A percentile compares a stretch with the other conserved stretches of the same genome.
Evolutionary conservation across 2,888 invertebrate species (phyloP).

Genomic region (Zhengitettix transpicula): DNA sequence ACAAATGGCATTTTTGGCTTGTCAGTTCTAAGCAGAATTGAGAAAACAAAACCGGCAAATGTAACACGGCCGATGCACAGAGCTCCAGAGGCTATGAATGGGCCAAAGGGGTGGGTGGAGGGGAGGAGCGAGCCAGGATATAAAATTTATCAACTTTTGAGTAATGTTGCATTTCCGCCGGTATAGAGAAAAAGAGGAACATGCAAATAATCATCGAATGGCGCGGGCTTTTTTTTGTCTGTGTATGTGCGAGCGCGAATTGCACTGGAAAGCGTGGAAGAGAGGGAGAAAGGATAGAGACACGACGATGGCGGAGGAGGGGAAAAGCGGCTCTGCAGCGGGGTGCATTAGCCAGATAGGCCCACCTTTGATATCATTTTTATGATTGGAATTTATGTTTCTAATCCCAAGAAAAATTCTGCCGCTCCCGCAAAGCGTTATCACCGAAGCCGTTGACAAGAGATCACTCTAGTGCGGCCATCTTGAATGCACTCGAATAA

Average conservation of each 20-base stretch:
- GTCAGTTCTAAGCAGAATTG: not conserved
- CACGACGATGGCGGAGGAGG: not conserved
- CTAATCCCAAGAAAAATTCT: not conserved
- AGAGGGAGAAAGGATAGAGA: not conserved
- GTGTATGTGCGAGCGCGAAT: not conserved
- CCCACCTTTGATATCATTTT: not conserved
- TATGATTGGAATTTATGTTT: not conserved
- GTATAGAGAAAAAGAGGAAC: not conserved
- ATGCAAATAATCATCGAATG: constrained; percentile 1
- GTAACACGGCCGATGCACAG: no score
- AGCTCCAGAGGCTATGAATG: no score
- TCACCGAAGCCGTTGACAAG: no score
- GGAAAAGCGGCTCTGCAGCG: not conserved
- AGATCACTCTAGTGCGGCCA: no score
- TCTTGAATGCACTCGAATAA: no score
- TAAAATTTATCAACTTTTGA: constrained; percentile 3
- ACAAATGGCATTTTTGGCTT: not conserved
- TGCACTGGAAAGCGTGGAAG: not conserved
- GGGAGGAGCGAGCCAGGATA: not conserved
- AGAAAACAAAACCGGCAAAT: no score
- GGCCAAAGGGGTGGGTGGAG: no score
- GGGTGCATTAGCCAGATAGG: not conserved
- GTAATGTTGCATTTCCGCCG: constrained; percentile 1
- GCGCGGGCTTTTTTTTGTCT: not conserved
- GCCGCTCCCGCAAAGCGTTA: not conserved